These are phyloP conservation scores for Himalopsyche anomala DNA, from an alignment of 2,888 invertebrate genomes.

Conservation along the genomic window DNA sequence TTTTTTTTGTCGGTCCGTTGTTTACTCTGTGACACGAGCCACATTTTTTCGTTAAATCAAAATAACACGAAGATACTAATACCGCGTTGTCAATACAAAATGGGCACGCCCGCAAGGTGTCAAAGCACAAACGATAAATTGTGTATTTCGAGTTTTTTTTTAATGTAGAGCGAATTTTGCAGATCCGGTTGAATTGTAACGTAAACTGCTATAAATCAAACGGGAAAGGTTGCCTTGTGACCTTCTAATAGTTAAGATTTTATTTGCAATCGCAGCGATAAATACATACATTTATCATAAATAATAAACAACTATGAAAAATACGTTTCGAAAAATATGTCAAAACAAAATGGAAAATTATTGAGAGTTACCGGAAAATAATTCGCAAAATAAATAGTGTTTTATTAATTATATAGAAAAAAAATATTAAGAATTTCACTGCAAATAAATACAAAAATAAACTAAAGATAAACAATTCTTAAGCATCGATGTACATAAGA, in stretches of 20 bases:
- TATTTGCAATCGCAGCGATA: too few relatives aligned
- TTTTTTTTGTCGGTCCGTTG: not conserved
- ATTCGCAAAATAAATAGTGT: too few relatives aligned
- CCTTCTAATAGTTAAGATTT: not conserved
- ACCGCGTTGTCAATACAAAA: not conserved
- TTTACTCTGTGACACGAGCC: constrained; percentile 12
- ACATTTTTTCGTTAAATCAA: constrained; percentile 6
- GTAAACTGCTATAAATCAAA: not conserved
- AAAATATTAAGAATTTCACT: too few relatives aligned
- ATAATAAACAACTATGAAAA: too few relatives aligned
- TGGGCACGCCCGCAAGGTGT: not conserved
- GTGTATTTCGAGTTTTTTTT: not conserved
- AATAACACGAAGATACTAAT: constrained; percentile 16
- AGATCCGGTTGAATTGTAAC: constrained; percentile 7
- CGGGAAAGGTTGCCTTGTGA: not conserved
- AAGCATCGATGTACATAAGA: too few relatives aligned
- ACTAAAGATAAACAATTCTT: too few relatives aligned
- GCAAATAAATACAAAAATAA: too few relatives aligned
- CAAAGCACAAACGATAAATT: not conserved
- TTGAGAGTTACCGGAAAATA: too few relatives aligned
- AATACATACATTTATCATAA: too few relatives aligned
- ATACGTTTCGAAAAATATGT: too few relatives aligned
- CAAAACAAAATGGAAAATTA: too few relatives aligned
- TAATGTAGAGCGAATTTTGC: constrained; percentile 1
- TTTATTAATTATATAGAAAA: too few relatives aligned